A percentile compares a stretch with the other conserved stretches of the same genome.
These are phyloP conservation scores for Ctenomys sociabilis DNA, from an alignment of 2,113 vertebrate genomes.

Conservation along the genomic window DNA sequence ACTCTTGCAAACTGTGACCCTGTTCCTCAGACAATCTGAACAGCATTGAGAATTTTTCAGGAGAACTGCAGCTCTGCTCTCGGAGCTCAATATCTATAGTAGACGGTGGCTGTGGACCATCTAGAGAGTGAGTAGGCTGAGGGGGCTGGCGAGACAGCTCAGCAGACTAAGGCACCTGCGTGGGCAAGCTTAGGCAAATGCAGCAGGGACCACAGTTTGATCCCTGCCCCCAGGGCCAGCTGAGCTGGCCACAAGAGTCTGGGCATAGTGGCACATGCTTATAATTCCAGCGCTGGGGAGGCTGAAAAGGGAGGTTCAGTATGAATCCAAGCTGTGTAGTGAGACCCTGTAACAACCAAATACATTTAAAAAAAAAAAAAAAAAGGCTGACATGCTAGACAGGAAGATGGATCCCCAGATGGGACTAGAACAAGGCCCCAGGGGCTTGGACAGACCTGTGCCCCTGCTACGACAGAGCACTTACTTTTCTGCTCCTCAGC, in stretches of 20 bases:
- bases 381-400: background rate
- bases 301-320: too few relatives aligned
- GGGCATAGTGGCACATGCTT: too few relatives aligned
- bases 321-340: too few relatives aligned
- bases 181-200: too few relatives aligned
- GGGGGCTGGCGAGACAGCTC: too few relatives aligned
- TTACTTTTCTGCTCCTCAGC: background rate
- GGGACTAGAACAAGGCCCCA: background rate
- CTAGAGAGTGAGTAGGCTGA: background rate
- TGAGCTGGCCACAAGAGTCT: too few relatives aligned
- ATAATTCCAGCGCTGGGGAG: too few relatives aligned
- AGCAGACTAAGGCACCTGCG: too few relatives aligned
- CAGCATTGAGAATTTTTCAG: background rate
- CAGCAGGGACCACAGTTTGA: too few relatives aligned
- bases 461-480: rapidly evolving
- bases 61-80: background rate
- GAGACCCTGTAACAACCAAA: too few relatives aligned
- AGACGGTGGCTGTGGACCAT: background rate
- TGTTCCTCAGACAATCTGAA: background rate
- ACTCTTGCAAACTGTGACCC: background rate
- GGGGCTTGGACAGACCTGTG: background rate
- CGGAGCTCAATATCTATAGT: background rate
- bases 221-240: too few relatives aligned
- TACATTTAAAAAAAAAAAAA: too few relatives aligned
- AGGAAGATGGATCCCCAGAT: background rate